Evolutionary conservation across 2,888 invertebrate species (phyloP), one percentile per base, ranked within the genome.

Genomic region (Corythucha ciliata): DNA sequence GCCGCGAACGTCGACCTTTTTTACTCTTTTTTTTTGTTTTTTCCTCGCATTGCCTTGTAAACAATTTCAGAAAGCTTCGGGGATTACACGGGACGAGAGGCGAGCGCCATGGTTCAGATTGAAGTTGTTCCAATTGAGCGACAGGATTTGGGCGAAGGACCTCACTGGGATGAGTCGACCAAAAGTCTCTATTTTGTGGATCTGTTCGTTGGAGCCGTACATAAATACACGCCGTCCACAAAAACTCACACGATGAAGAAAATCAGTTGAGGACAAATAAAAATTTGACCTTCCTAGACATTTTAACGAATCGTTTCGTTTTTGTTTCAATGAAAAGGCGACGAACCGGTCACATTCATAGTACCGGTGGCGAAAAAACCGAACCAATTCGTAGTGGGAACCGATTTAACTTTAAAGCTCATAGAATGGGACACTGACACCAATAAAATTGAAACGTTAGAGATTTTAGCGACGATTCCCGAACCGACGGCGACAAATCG

Each of bases 171-270:
- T 64, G 67, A 71, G 25, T 65, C 65, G 22, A 70, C 72, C 32
- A 75, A 79, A 64, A 74, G 72, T 45, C 70, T 83, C 8, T 81
- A 78, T 68, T 80, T 74, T 65, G 79, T 81, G 57, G 81, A 81
- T 66, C 76, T 81, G 59, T 71, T 73, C 60, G 74, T 73, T 58
- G 65, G 69, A 59, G 67, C 70, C 45, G 65, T 79, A 20, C 68
- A 76, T 62, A 73, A 72, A 61, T 75, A 75, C 58, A 68, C 66
- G 25, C 76, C 77, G 0, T 61, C 48, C 25, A 47, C 47, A 8
- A 37, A 26, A 20, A 47, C 10, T n/a, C n/a, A n/a, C n/a, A n/a
- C n/a, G n/a, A n/a, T n/a, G n/a, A n/a, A n/a, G n/a, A n/a, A n/a
- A n/a, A n/a, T n/a, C n/a, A n/a, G n/a, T n/a, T n/a, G n/a, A n/a